Evolutionary conservation across 2,797 vertebrate species (phyloP).

Genomic region (Gallinago nigripennis): DNA sequence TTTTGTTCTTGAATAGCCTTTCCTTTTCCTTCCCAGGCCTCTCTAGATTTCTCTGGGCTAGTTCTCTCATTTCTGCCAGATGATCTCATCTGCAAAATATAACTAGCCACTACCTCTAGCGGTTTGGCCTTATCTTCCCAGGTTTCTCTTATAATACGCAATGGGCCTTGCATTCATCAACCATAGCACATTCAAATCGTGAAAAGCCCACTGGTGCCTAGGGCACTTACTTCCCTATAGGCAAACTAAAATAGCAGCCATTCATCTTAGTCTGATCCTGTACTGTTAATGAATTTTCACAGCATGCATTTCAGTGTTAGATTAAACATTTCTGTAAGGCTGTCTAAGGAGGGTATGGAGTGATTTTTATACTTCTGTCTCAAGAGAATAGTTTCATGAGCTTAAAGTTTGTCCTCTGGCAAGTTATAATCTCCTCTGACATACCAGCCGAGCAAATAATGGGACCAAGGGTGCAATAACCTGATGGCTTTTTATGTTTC

Average conservation of each 20-base stretch:
- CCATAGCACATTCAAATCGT: not conserved
- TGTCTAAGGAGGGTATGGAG: not conserved
- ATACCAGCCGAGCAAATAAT: not conserved
- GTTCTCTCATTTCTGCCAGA: not conserved
- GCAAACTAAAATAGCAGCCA: not conserved
- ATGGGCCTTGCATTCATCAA: not conserved
- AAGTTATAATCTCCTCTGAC: not conserved
- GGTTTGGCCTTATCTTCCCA: not conserved
- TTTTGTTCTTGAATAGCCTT: not conserved
- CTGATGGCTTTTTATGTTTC: not conserved
- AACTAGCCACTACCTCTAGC: constrained; percentile 3
- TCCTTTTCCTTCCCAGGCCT: not conserved
- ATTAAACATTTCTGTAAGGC: constrained; percentile 4
- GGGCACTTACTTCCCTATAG: not conserved
- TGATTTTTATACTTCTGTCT: not conserved
- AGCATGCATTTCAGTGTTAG: not conserved
- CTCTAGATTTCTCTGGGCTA: not conserved
- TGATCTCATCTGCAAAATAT: constrained; percentile 8
- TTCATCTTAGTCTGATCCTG: not conserved
- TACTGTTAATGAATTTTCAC: constrained; percentile 25
- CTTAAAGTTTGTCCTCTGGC: not conserved
- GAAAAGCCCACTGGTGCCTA: not conserved
- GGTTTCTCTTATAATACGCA: not conserved
- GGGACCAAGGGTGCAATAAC: not conserved
- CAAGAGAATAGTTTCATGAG: not conserved